A percentile compares a stretch with the other conserved stretches of the same genome.
These are phyloP conservation scores for Eumerus sabulonum DNA, from an alignment of 2,888 invertebrate genomes.

Conservation along the genomic window DNA sequence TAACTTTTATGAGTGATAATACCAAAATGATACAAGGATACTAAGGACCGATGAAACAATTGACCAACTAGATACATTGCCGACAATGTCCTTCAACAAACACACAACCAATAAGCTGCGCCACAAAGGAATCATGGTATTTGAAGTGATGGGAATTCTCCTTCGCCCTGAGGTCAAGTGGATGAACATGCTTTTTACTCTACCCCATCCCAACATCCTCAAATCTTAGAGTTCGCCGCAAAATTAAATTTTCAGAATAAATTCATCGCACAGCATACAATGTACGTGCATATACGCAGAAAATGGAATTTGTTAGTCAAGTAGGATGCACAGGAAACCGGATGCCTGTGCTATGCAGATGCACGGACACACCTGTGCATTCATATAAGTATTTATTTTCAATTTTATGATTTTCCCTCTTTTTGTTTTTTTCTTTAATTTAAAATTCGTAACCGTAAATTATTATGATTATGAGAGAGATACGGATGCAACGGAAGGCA, in stretches of 20 bases:
- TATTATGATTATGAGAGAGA: conserved; percentile 21
- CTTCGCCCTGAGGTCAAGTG: background rate
- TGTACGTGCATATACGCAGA: background rate
- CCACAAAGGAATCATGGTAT: background rate
- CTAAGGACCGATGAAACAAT: conserved; percentile 43
- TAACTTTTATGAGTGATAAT: conserved; percentile 45
- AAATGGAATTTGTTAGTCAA: conserved; percentile 22
- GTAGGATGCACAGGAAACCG: conserved; percentile 7
- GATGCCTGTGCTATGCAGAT: background rate
- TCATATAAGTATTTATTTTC: conserved; percentile 29
- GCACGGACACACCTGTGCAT: background rate
- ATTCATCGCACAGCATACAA: conserved; percentile 10
- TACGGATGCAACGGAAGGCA: conserved; percentile 13
- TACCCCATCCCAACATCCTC: background rate
- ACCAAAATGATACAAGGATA: background rate
- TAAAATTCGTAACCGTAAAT: conserved; percentile 34
- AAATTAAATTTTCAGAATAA: conserved; percentile 43
- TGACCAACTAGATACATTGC: conserved; percentile 30
- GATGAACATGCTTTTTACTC: no score
- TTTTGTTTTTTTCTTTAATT: no score
- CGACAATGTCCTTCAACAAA: conserved; percentile 13
- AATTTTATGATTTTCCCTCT: conserved; percentile 22
- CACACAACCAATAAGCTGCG: conserved; percentile 10
- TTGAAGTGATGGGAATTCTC: conserved; percentile 10
- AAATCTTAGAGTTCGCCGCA: background rate